Conservation (phyloP, 1,140 invertebrate species). For the Zelostemma sp. region DNA sequence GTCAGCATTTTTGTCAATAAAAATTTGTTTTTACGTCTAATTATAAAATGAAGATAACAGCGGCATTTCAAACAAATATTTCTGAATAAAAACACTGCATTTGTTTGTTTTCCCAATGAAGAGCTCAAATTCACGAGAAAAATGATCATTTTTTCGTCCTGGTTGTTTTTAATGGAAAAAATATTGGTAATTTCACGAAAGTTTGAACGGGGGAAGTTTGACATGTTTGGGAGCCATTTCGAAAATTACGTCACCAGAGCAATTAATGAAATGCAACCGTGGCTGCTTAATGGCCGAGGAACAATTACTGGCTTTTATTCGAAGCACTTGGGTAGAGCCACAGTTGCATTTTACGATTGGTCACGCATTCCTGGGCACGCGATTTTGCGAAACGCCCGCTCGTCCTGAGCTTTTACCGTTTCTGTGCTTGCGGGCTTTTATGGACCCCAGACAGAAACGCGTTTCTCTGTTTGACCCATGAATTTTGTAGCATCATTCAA, state of each 20-base stretch:
- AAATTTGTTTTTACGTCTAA: background rate
- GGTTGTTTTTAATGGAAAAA: no score
- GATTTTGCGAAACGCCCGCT: conserved; percentile 14
- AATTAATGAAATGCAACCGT: conserved; percentile 26
- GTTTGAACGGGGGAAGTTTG: no score
- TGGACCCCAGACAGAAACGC: conserved; percentile 15
- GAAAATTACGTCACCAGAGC: conserved; percentile 28
- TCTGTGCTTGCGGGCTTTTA: background rate
- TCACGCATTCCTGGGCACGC: conserved; percentile 15
- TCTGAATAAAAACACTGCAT: background rate
- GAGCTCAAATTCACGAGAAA: no score
- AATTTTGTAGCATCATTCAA: no score
- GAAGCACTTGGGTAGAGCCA: conserved; percentile 21
- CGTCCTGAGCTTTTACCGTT: conserved; percentile 13
- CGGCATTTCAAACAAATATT: background rate
- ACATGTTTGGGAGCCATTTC: conserved; percentile 5
- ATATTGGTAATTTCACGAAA: no score
- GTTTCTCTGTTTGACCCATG: conserved; percentile 11
- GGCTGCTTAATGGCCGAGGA: conserved; percentile 18
- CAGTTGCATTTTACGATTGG: conserved; percentile 37
- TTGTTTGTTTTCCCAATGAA: no score
- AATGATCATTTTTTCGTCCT: no score
- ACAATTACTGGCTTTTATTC: conserved; percentile 29
- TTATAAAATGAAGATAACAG: no score
- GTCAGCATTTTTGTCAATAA: no score